A percentile compares a stretch with the other conserved stretches of the same genome.
Evolutionary conservation across 1,140 invertebrate species (phyloP).

Genomic region (Ips typographus): DNA sequence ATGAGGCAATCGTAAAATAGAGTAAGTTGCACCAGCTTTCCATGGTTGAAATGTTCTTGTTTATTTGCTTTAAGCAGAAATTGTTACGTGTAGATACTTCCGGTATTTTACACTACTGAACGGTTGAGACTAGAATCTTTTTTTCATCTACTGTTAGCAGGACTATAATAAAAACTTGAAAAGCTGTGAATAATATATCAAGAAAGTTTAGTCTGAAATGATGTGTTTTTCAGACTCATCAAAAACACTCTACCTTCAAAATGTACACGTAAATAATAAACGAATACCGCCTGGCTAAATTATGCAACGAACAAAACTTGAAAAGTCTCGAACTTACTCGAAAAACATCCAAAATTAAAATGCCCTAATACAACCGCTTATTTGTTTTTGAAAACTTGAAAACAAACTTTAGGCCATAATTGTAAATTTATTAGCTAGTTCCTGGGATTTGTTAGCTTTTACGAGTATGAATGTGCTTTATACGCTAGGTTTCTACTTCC

Average conservation of each 20-base stretch:
- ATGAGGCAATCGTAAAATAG: constrained; percentile 11
- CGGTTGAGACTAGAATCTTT: no score
- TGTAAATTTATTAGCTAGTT: constrained; percentile 30
- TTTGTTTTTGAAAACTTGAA: constrained; percentile 22
- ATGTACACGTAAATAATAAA: constrained; percentile 4
- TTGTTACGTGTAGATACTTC: background rate
- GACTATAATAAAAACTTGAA: no score
- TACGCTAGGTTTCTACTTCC: constrained; percentile 36
- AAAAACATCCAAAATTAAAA: constrained; percentile 18
- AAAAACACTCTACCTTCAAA: background rate
- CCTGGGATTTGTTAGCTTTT: constrained; percentile 23
- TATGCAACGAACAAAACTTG: constrained; percentile 12
- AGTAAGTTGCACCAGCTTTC: background rate
- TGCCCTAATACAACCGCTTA: constrained; percentile 20
- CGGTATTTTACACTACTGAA: background rate
- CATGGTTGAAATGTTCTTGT: background rate
- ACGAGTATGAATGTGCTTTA: constrained; percentile 35
- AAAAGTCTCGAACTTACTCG: constrained; percentile 7
- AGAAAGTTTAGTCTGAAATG: no score
- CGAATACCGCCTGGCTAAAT: background rate
- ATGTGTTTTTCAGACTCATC: background rate
- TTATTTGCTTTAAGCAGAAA: background rate
- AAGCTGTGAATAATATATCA: no score
- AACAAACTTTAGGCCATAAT: constrained; percentile 29
- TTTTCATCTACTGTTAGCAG: no score